Conservation (phyloP, 2,113 vertebrate species). For the Arvicanthis niloticus region DNA sequence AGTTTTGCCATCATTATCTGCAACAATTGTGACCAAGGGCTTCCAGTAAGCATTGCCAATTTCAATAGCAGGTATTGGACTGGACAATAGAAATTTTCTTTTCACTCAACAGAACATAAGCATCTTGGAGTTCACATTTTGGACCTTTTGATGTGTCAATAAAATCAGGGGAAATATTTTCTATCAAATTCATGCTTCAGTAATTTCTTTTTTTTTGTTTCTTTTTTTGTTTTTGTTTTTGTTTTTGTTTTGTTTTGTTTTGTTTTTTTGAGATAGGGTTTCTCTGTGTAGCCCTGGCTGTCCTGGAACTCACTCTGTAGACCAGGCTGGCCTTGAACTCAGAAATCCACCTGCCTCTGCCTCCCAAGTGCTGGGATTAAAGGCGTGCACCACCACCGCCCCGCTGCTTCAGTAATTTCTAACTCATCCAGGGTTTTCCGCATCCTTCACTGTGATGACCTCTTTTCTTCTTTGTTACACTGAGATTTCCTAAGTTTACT, state of each 20-base stretch:
- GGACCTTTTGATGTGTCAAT: constrained; percentile 97
- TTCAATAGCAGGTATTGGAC: constrained; percentile 97
- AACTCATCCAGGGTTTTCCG: constrained; percentile 95
- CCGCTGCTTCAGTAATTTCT: constrained; percentile 98
- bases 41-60: constrained; percentile 97
- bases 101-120: constrained; percentile 89
- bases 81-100: constrained; percentile 95
- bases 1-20: constrained; percentile 98
- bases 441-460: constrained; percentile 97
- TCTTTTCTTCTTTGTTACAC: constrained; percentile 99
- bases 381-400: too few species aligned
- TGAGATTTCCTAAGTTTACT: constrained; percentile 98
- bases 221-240: too few species aligned
- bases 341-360: too few species aligned
- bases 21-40: constrained; percentile 96
- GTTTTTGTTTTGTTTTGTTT: too few species aligned
- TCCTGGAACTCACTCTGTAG: too few species aligned
- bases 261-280: too few species aligned
- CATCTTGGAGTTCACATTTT: constrained; percentile 92
- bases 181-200: constrained; percentile 99
- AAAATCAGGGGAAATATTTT: constrained; percentile 98
- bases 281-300: too few species aligned
- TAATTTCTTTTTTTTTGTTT: too few species aligned
- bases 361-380: too few species aligned
- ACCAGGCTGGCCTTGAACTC: too few species aligned